Base-by-base conservation (phyloP, 2,113 vertebrate genomes). In the Callipepla squamata region DNA sequence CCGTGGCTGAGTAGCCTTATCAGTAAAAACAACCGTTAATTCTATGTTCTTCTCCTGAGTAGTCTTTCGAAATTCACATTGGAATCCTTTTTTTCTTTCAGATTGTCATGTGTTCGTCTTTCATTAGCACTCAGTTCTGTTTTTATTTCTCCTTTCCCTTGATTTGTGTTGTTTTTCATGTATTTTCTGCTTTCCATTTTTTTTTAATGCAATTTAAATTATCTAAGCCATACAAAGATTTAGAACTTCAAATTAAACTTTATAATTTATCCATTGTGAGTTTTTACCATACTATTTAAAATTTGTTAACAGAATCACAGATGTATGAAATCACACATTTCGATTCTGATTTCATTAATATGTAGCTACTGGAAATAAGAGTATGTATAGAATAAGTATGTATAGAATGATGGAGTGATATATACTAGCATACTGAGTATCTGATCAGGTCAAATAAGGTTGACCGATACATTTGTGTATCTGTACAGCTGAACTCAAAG, bases 171-270 rank as follows among this genome's bases (percentile, higher is more conserved):
- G 74, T 80, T 80, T 63, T 53, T 53, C 61, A 67, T 14, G 21
- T 74, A 58, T 62, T 78, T 95, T 93, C 48, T 77, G 11, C 68
- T 93, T 96, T 77, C n/a, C 65, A 34, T 92, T 87, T 90, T 76
- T 19, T 18, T 81, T 89, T 89, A 90, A 95, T 83, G 59, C 69
- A 79, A 80, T 40, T 34, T 94, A 82, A 86, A 92, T 89, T 88
- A 61, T 61, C 82, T 36, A 88, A 85, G 80, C 78, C 45, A 55
- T 48, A 94, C 7, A 50, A 92, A 87, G 79, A 84, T 38, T 79
- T 61, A 32, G 51, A 92, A 69, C 68, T 80, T 72, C 74, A 87
- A 93, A 80, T 91, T 75, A 89, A 87, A 63, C 6, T 0, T 28
- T 67, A 6, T 69, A 80, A 79, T 93, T 77, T 80, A 67, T 50